Evolutionary conservation across 2,797 vertebrate species (phyloP), one percentile per base, ranked within the genome.

Genomic region (Fundulus diaphanus): DNA sequence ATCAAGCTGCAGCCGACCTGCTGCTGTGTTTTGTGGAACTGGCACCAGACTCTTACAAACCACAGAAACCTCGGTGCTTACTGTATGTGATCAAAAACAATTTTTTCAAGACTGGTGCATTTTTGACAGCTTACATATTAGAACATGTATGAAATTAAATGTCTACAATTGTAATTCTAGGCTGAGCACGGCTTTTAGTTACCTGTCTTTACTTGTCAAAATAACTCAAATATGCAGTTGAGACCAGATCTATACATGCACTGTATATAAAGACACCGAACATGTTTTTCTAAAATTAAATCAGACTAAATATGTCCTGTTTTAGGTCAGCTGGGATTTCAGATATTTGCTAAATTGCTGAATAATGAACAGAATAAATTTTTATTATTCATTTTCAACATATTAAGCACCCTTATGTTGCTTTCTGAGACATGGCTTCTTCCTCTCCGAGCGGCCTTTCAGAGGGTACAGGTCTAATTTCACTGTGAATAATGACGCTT

Each of bases 1-100:
- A 18, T 65, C 4, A 16, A 68, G 33, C 42, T 24, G 37, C 70
- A 24, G 31, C 56, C 52, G 56, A 71, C 68, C 40, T 51, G 24
- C 31, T 49, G 42, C 22, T 52, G 52, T 52, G 15, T 75, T 61
- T 68, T 54, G 35, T 72, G 56, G 31, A 73, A 70, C n/a, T 42
- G 57, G 20, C 57, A 65, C 15, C 0, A 63, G 54, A 71, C 37
- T n/a, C 15, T 0, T 54, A 51, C 15, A 59, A 59, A 68, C 68
- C 69, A 71, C 68, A 75, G 29, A 75, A 68, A 68, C n/a, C 11
- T 67, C n/a, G 44, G 7, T 63, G 57, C 48, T 3, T 42, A 33
- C 27, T 65, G 37, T 49, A 61, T 57, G 40, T 56, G 22, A 77
- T 67, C 70, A 56, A 72, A 67, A 44, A 5, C 68, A 16, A 3